Percentiles rank a stretch among this genome's conserved stretches.
phyloP scores from a whole-genome alignment of 1,140 invertebrate species.

The Harlomillsia oculata region DNA sequence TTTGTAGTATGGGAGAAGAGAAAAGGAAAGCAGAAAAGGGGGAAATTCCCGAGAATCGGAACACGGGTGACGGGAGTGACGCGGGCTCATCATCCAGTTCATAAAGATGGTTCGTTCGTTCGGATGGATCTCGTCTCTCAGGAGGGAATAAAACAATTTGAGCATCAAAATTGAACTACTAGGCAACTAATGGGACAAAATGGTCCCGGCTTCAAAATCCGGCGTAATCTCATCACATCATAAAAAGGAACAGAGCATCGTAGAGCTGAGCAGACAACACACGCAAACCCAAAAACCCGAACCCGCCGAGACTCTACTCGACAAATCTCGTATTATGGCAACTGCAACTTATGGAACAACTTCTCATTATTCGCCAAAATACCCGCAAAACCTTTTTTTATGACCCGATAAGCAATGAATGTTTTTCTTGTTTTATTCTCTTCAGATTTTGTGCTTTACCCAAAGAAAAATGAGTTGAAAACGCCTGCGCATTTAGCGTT shows the following conservation, averaged over 20 bases:
- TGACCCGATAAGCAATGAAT: too few species aligned
- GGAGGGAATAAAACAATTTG: conserved; percentile 27
- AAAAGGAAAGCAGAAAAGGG: not conserved
- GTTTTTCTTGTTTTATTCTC: too few species aligned
- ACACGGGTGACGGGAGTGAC: not conserved
- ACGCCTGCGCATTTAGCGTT: too few species aligned
- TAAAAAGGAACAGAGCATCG: too few species aligned
- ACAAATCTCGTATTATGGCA: too few species aligned
- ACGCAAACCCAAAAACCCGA: too few species aligned
- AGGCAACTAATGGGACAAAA: conserved; percentile 26
- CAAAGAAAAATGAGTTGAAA: too few species aligned
- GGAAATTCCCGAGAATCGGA: not conserved
- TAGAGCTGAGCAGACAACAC: not conserved
- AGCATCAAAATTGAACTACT: conserved; percentile 27
- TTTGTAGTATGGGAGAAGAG: not conserved
- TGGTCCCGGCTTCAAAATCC: conserved; percentile 16
- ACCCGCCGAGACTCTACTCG: too few species aligned
- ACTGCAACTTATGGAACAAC: too few species aligned
- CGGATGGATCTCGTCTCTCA: conserved; percentile 16
- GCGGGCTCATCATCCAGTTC: conserved; percentile 16
- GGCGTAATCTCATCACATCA: conserved; percentile 9
- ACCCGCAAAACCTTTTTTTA: too few species aligned
- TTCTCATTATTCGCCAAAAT: too few species aligned
- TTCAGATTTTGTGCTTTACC: too few species aligned
- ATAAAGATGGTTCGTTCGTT: conserved; percentile 21